Percentiles rank a stretch among this genome's conserved stretches.
Conservation (phyloP, 2,888 invertebrate genomes). For the Choristoneura rosaceana region DNA sequence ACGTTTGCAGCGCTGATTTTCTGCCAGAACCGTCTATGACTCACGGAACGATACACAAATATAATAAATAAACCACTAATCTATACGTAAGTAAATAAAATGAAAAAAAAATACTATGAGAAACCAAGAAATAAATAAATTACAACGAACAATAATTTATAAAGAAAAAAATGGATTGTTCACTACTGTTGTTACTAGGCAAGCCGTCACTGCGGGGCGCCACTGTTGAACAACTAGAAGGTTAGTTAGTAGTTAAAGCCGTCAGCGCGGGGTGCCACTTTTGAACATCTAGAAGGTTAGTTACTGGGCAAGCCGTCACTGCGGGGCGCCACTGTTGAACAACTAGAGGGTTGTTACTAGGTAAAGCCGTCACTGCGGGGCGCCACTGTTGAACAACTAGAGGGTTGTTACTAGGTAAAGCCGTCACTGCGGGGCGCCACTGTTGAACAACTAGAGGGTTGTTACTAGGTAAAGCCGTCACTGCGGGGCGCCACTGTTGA, state of each 20-base stretch:
- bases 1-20: no score
- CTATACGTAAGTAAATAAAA: no score
- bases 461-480: constrained; percentile 84
- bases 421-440: constrained; percentile 91
- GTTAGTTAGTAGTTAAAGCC: constrained; percentile 75
- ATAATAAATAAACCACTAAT: no score
- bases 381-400: constrained; percentile 86
- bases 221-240: constrained; percentile 78
- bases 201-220: constrained; percentile 91
- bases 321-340: constrained; percentile 88
- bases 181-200: no score
- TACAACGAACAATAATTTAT: no score
- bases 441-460: constrained; percentile 80
- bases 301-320: constrained; percentile 89
- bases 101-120: no score
- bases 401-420: no score
- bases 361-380: constrained; percentile 89
- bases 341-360: no score
- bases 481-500: constrained; percentile 89
- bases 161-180: no score
- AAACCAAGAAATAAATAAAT: no score
- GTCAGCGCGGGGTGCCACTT: constrained; percentile 90
- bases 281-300: constrained; percentile 72
- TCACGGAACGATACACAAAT: no score
- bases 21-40: no score